phyloP scores from a whole-genome alignment of 2,888 invertebrate genomes.

The Beris morrisii region DNA sequence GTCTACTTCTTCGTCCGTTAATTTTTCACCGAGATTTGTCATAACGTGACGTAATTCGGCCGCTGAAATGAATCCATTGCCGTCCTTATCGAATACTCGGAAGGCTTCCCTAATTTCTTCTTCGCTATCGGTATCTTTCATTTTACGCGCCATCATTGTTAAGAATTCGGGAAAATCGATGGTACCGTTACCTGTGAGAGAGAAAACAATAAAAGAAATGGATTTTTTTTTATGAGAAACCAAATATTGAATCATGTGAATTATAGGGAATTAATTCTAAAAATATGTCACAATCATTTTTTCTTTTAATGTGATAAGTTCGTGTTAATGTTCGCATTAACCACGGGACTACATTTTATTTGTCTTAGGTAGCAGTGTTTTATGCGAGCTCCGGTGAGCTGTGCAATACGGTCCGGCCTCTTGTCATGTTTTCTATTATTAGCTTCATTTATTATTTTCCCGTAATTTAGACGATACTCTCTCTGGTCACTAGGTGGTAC shows the following conservation, averaged over 20 bases:
- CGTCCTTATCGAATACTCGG: constrained; percentile 99
- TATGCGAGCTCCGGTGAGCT: constrained; percentile 1
- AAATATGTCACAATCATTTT: too few relatives aligned
- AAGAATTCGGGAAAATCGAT: constrained; percentile 99
- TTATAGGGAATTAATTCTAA: too few relatives aligned
- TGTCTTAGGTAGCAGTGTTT: constrained; percentile 1
- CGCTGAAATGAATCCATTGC: constrained; percentile 98
- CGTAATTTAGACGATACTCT: constrained; percentile 13
- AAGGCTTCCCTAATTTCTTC: constrained; percentile 99
- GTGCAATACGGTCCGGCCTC: neutral
- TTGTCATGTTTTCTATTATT: constrained; percentile 33
- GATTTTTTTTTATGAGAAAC: neutral
- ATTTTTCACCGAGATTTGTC: constrained; percentile 99
- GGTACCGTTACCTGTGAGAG: constrained; percentile 87
- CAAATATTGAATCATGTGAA: too few relatives aligned
- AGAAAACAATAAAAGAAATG: neutral
- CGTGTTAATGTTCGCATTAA: constrained; percentile 10
- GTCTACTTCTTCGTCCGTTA: constrained; percentile 98
- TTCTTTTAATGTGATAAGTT: too few relatives aligned
- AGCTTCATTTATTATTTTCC: constrained; percentile 19
- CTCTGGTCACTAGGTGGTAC: constrained; percentile 1
- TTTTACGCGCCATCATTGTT: constrained; percentile 99
- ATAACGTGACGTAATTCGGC: constrained; percentile 98
- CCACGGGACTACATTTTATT: constrained; percentile 1
- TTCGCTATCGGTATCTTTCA: constrained; percentile 99